These are phyloP conservation scores for Entosphenus tridentatus DNA, from an alignment of 2,113 vertebrate species.

Conservation along the genomic window DNA sequence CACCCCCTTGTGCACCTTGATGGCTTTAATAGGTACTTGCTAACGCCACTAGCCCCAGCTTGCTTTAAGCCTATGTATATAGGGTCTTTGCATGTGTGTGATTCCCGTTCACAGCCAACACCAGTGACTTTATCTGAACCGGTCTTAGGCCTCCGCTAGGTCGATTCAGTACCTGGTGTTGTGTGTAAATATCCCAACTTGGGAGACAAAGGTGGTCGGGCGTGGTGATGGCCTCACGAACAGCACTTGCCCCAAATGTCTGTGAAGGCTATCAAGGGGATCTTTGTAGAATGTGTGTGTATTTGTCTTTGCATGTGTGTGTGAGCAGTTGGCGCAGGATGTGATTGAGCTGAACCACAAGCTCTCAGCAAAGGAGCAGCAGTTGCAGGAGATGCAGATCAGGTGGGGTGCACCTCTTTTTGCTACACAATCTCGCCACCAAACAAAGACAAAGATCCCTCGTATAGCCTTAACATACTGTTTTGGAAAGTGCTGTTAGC, in stretches of 20 bases:
- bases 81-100: too few relatives aligned
- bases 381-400: constrained; percentile 71
- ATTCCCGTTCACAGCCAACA: background rate
- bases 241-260: background rate
- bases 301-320: background rate
- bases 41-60: too few relatives aligned
- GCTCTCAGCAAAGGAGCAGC: constrained; percentile 78
- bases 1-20: too few relatives aligned
- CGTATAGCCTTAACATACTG: too few relatives aligned
- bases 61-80: too few relatives aligned
- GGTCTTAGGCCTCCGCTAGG: background rate
- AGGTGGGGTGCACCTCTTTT: constrained; percentile 32
- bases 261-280: background rate
- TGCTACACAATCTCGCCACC: too few relatives aligned
- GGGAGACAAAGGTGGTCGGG: background rate
- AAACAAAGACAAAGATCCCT: too few relatives aligned
- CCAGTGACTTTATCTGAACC: background rate
- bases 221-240: background rate
- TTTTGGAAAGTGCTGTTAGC: too few relatives aligned
- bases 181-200: background rate
- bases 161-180: background rate
- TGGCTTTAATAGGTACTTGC: too few relatives aligned
- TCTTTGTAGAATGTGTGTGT: background rate
- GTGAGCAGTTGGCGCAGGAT: constrained; percentile 49
- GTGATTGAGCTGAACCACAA: constrained; percentile 88